Conservation (phyloP, 1,140 invertebrate genomes). For the Drosophila arawakana region DNA sequence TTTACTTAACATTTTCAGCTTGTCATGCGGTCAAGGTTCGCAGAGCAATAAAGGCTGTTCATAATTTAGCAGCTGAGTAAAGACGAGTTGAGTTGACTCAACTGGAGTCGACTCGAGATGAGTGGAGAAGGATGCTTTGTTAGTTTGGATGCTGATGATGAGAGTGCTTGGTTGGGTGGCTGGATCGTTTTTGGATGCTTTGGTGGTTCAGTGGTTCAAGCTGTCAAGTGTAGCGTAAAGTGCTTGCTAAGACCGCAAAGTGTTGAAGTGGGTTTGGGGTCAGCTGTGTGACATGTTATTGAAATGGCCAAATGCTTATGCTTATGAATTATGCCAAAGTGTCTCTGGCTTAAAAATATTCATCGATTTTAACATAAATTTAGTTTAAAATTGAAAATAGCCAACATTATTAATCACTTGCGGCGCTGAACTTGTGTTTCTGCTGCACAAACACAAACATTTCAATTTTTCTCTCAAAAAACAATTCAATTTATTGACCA, state of each 20-base stretch:
- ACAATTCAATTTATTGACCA: constrained; percentile 13
- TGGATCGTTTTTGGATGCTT: neutral
- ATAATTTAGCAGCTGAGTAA: constrained; percentile 62
- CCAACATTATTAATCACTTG: neutral
- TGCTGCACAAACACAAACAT: neutral
- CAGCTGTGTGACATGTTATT: constrained; percentile 43
- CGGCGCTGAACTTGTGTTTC: neutral
- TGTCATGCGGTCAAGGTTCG: constrained; percentile 72
- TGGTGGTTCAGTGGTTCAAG: constrained; percentile 26
- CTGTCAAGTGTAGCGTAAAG: constrained; percentile 51
- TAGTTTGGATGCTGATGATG: constrained; percentile 1
- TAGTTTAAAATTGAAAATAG: constrained; percentile 1
- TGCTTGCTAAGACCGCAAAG: constrained; percentile 47
- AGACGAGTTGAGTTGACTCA: constrained; percentile 34
- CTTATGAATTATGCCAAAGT: constrained; percentile 43
- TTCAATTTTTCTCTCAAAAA: neutral
- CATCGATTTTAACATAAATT: neutral
- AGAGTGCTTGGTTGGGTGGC: constrained; percentile 1
- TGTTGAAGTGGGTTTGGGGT: constrained; percentile 48
- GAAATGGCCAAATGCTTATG: constrained; percentile 45
- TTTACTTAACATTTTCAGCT: constrained; percentile 66
- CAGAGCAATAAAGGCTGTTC: constrained; percentile 61
- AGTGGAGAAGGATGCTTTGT: constrained; percentile 22
- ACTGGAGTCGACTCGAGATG: neutral
- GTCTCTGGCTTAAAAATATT: neutral